Percentiles rank a stretch among this genome's conserved stretches.
These are phyloP conservation scores for Cheirogaleus major DNA, from an alignment of 2,797 vertebrate genomes.

Conservation along the genomic window DNA sequence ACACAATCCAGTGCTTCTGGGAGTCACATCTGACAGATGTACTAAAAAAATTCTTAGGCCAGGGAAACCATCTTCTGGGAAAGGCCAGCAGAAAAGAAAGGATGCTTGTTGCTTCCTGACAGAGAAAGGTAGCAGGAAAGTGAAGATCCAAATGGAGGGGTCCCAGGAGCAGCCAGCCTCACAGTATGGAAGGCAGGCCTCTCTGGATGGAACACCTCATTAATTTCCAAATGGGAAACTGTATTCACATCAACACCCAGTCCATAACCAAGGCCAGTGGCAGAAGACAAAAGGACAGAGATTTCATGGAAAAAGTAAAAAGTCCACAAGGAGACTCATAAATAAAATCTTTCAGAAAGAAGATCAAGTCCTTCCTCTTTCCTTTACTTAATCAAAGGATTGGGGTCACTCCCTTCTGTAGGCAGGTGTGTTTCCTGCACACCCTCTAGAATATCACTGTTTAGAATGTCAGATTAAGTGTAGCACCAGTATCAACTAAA, in stretches of 20 bases:
- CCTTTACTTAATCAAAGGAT: background rate
- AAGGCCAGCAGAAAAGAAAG: background rate
- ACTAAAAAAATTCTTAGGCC: background rate
- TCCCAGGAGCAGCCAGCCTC: background rate
- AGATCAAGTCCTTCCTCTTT: background rate
- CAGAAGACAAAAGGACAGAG: conserved; percentile 62
- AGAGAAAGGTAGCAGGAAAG: background rate
- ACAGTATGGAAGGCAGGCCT: background rate
- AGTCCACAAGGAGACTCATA: background rate
- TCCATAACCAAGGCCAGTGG: conserved; percentile 52
- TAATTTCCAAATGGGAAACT: conserved; percentile 66
- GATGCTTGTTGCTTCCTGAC: background rate
- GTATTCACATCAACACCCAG: conserved; percentile 22
- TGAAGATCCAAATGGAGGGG: background rate
- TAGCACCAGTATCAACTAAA: background rate
- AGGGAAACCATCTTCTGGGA: background rate
- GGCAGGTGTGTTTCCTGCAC: background rate
- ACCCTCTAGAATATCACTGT: background rate
- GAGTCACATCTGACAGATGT: background rate
- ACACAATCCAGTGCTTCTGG: background rate
- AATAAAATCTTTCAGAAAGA: conserved; percentile 34
- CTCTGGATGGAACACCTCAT: conserved; percentile 44
- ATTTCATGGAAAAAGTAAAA: conserved; percentile 57
- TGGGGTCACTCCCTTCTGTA: background rate
- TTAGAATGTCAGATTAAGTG: background rate